A percentile compares a stretch with the other conserved stretches of the same genome.
phyloP scores from a whole-genome alignment of 2,888 invertebrate genomes.

The Rhaphigaster nebulosa region DNA sequence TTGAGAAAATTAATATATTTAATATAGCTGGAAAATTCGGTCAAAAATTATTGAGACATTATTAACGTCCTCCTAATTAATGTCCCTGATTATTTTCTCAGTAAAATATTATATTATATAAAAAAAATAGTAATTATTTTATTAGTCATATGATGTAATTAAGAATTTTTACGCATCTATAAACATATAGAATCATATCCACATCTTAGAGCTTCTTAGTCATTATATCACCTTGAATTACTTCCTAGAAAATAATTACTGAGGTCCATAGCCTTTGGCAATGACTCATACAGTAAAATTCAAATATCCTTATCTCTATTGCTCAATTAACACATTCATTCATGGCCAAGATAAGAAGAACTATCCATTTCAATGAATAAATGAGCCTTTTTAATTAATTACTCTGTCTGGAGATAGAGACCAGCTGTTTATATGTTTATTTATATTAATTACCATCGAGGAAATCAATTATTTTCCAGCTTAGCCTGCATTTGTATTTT shows the following conservation, averaged over 20 bases:
- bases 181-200: too few species aligned
- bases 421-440: neutral
- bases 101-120: too few species aligned
- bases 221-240: neutral
- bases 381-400: neutral
- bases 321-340: neutral
- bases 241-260: neutral
- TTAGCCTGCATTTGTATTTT: neutral
- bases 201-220: neutral
- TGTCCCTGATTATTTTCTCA: too few species aligned
- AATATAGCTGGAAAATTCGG: too few species aligned
- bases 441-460: neutral
- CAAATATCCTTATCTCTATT: constrained; percentile 9
- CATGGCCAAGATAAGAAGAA: neutral
- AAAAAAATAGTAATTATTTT: too few species aligned
- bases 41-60: too few species aligned
- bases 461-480: neutral
- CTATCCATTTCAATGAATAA: constrained; percentile 17
- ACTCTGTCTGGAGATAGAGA: neutral
- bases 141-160: too few species aligned
- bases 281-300: neutral
- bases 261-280: neutral
- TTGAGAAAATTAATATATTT: too few species aligned
- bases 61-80: too few species aligned
- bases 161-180: too few species aligned